A percentile compares a stretch with the other conserved stretches of the same genome.
Evolutionary conservation across 92 coral and sea anemone species (phyloP).

Genomic region (Ricordea florida): DNA sequence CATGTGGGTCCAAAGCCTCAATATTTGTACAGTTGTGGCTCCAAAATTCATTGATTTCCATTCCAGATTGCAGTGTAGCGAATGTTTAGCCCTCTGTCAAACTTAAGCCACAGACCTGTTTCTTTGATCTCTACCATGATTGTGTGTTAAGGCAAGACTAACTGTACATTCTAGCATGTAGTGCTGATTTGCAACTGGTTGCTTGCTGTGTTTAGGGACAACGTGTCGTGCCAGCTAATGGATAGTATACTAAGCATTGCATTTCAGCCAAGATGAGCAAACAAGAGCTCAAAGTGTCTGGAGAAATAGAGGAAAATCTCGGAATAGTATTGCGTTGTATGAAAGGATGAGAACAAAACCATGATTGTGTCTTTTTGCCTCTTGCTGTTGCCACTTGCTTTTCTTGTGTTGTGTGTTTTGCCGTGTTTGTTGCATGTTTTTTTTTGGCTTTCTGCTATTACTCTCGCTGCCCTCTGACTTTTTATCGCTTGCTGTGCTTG

Average conservation of each 20-base stretch:
- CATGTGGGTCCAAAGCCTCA: too few relatives aligned
- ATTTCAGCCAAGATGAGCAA: conserved; percentile 64
- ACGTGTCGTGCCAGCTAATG: conserved; percentile 68
- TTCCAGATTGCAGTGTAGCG: too few relatives aligned
- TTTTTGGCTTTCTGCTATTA: conserved; percentile 83
- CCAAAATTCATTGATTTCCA: too few relatives aligned
- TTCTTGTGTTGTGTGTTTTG: conserved; percentile 63
- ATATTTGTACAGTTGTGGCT: too few relatives aligned
- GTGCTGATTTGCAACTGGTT: background rate
- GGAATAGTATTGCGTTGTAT: conserved; percentile 64
- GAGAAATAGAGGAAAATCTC: conserved; percentile 45
- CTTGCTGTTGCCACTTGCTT: conserved; percentile 67
- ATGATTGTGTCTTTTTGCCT: conserved; percentile 83
- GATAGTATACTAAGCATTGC: conserved; percentile 48
- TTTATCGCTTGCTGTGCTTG: conserved; percentile 74
- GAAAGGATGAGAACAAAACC: conserved; percentile 99
- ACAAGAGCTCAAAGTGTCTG: conserved; percentile 16
- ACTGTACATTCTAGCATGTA: background rate
- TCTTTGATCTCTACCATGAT: background rate
- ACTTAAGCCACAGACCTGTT: background rate
- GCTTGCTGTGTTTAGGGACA: conserved; percentile 41
- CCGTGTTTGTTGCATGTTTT: conserved; percentile 83
- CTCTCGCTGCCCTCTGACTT: conserved; percentile 63
- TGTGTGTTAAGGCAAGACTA: conserved; percentile 25
- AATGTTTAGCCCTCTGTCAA: too few relatives aligned